These are phyloP conservation scores for Diarsia brunnea DNA, from an alignment of 2,888 invertebrate species.

Conservation along the genomic window DNA sequence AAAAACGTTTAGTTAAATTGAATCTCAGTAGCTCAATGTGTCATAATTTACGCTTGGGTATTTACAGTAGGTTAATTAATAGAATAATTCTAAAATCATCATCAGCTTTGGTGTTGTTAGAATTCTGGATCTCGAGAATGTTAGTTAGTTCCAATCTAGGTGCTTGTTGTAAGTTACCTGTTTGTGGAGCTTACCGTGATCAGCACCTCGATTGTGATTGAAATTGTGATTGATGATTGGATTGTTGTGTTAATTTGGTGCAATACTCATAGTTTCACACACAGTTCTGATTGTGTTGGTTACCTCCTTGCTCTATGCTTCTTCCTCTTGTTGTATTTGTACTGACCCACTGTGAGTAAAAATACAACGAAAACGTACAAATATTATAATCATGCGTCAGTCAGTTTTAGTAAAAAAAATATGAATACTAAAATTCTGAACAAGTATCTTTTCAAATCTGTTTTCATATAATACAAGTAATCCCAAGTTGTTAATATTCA, in stretches of 20 bases:
- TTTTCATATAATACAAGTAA: conserved; percentile 23
- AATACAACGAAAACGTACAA: too few species aligned
- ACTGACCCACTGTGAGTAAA: not conserved
- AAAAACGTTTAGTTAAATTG: not conserved
- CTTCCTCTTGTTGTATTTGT: not conserved
- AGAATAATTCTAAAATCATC: not conserved
- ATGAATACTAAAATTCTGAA: not conserved
- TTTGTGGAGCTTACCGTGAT: not conserved
- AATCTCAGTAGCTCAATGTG: not conserved
- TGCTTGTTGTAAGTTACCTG: not conserved
- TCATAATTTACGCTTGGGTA: too few species aligned
- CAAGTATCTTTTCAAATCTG: not conserved
- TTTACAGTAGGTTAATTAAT: not conserved
- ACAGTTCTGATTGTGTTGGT: not conserved
- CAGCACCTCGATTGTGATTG: conserved; percentile 3
- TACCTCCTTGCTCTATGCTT: not conserved
- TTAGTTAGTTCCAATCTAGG: not conserved
- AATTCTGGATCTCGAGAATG: not conserved
- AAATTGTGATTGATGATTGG: not conserved
- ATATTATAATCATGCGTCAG: not conserved
- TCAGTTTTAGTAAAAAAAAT: not conserved
- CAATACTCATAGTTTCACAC: not conserved
- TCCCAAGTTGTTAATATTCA: conserved; percentile 12
- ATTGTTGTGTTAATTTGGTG: not conserved
- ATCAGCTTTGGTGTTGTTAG: not conserved